Conservation (phyloP, 2,797 vertebrate genomes). For the Gymnocypris eckloni region DNA sequence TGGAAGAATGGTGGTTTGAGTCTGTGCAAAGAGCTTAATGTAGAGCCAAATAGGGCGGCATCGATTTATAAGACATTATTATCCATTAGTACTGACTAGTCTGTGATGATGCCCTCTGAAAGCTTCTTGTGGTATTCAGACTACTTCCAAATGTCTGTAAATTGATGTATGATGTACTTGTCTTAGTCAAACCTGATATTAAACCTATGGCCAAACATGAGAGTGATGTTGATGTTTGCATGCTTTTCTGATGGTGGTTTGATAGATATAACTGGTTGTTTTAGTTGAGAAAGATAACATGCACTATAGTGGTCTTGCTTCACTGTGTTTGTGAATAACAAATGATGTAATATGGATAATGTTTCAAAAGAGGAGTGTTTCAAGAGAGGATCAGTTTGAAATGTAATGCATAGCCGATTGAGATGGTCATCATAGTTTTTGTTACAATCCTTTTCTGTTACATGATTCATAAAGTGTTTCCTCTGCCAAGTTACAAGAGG, state of each 20-base stretch:
- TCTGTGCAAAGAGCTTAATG: too few relatives aligned
- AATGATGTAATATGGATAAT: constrained; percentile 7
- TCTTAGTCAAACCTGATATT: constrained; percentile 20
- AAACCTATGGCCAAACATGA: not conserved
- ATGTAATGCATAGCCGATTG: not conserved
- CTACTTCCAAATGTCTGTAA: constrained; percentile 21
- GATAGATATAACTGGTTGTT: not conserved
- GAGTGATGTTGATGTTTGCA: constrained; percentile 2
- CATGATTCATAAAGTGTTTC: constrained; percentile 24
- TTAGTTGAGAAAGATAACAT: not conserved
- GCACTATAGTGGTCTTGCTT: not conserved
- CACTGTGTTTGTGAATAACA: constrained; percentile 8
- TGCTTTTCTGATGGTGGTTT: not conserved
- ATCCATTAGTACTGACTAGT: too few relatives aligned
- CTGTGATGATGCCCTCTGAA: constrained; percentile 6
- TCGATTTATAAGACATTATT: too few relatives aligned
- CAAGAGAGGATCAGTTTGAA: not conserved
- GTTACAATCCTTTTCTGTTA: not conserved
- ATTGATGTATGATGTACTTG: constrained; percentile 7
- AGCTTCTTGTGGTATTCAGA: constrained; percentile 29
- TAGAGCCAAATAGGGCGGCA: too few relatives aligned
- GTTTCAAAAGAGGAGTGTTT: constrained; percentile 3
- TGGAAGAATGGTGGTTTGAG: too few relatives aligned
- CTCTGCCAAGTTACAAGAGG: constrained; percentile 29
- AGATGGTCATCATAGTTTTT: constrained; percentile 7